Conservation (phyloP, 2,888 invertebrate species). For the Atherix ibis region DNA sequence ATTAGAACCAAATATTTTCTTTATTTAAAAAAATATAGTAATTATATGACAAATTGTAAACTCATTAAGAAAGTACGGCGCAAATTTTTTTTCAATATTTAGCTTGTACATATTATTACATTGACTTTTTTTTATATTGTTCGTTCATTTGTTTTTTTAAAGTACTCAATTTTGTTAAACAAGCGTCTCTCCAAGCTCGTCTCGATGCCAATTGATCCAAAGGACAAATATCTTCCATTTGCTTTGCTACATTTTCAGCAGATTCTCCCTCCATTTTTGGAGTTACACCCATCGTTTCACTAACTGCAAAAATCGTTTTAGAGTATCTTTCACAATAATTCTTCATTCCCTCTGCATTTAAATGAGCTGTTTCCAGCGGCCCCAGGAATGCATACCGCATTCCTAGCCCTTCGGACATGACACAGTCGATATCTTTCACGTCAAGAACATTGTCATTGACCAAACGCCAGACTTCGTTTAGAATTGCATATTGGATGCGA, state of each 20-base stretch:
- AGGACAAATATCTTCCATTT: slow-evolving; percentile 58
- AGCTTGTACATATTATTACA: too few species aligned
- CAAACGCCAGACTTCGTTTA: slow-evolving; percentile 84
- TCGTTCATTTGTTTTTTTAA: slow-evolving; percentile 60
- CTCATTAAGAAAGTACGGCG: too few species aligned
- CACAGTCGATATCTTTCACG: slow-evolving; percentile 79
- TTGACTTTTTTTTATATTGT: too few species aligned
- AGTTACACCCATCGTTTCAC: slow-evolving; percentile 56
- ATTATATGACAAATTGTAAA: too few species aligned
- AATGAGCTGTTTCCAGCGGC: slow-evolving; percentile 80
- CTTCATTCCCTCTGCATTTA: slow-evolving; percentile 78
- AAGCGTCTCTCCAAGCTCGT: slow-evolving; percentile 68
- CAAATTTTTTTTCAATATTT: too few species aligned
- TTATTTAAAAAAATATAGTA: too few species aligned
- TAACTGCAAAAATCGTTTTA: slow-evolving; percentile 42
- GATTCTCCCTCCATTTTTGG: slow-evolving; percentile 57
- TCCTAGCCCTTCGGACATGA: slow-evolving; percentile 88
- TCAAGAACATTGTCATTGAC: slow-evolving; percentile 70
- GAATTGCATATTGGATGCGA: slow-evolving; percentile 84
- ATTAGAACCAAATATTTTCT: too few species aligned
- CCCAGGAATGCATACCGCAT: slow-evolving; percentile 93
- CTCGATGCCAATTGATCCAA: slow-evolving; percentile 55
- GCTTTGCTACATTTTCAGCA: slow-evolving; percentile 49
- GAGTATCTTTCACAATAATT: slow-evolving; percentile 46
- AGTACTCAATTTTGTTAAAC: slow-evolving; percentile 61